Evolutionary conservation across 2,797 vertebrate genomes (phyloP).

Genomic region (Arctocebus calabarensis): DNA sequence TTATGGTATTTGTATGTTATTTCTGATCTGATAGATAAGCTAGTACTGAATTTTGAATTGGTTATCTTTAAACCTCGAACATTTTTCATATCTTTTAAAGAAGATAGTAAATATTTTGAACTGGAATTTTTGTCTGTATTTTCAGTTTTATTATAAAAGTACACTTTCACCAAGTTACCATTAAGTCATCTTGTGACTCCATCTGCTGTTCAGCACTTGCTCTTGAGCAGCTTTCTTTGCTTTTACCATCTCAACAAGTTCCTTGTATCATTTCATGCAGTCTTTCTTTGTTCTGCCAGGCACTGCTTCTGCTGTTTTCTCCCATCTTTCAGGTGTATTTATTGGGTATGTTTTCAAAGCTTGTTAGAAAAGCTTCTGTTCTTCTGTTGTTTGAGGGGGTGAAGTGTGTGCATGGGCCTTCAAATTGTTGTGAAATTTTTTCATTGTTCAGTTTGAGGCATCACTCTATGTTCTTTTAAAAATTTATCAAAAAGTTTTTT

Average conservation of each 20-base stretch:
- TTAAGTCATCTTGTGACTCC: slow-evolving; percentile 96
- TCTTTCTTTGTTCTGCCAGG: background rate
- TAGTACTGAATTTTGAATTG: background rate
- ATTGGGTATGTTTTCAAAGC: background rate
- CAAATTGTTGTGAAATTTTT: slow-evolving; percentile 93
- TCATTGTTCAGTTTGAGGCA: slow-evolving; percentile 94
- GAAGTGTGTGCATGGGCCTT: slow-evolving; percentile 88
- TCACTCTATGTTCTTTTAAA: slow-evolving; percentile 93
- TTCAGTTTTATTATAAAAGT: slow-evolving; percentile 96
- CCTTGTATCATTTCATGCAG: slow-evolving; percentile 97
- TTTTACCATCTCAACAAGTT: slow-evolving; percentile 97
- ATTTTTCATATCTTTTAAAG: background rate
- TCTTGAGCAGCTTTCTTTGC: slow-evolving; percentile 97
- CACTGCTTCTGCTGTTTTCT: background rate
- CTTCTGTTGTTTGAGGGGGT: background rate
- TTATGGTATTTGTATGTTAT: background rate
- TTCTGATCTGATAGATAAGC: background rate
- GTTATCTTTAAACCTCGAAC: background rate
- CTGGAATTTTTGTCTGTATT: slow-evolving; percentile 77
- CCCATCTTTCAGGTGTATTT: background rate
- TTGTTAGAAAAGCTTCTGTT: slow-evolving; percentile 89
- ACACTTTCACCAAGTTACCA: slow-evolving; percentile 90
- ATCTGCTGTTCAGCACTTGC: slow-evolving; percentile 89
- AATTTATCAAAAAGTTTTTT: slow-evolving; percentile 97
- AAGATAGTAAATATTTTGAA: background rate